Evolutionary conservation across 2,888 invertebrate genomes (phyloP).

Genomic region (Busseola fusca): DNA sequence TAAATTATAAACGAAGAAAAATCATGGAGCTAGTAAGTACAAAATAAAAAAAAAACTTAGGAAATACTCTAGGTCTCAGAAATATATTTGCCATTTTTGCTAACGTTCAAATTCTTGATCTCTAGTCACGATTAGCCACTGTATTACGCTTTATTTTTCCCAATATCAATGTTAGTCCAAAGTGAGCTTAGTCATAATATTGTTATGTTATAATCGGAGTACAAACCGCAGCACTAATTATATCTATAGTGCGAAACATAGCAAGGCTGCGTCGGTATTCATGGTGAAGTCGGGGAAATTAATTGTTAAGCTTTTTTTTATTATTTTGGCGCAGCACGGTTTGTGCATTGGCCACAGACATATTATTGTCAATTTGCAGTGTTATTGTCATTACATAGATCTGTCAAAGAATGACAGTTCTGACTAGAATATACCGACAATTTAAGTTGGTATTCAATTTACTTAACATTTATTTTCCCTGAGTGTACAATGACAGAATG

Average conservation of each 20-base stretch:
- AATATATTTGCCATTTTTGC: not conserved
- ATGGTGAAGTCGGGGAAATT: not conserved
- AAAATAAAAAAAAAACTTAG: not conserved
- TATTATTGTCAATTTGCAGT: no score
- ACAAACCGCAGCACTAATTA: constrained; percentile 51
- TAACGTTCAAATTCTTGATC: constrained; percentile 21
- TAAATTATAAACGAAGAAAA: not conserved
- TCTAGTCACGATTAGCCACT: not conserved
- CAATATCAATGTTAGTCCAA: constrained; percentile 16
- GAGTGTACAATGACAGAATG: not conserved
- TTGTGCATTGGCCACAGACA: no score
- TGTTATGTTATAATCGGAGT: constrained; percentile 38
- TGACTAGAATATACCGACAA: not conserved
- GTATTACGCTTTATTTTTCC: constrained; percentile 15
- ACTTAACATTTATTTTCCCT: not conserved
- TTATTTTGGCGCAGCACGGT: no score
- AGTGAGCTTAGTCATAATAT: constrained; percentile 40
- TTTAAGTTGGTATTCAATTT: not conserved
- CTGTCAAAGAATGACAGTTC: not conserved
- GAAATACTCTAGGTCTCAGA: not conserved
- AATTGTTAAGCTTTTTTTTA: not conserved
- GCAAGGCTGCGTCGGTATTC: constrained; percentile 24
- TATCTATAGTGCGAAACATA: constrained; percentile 42
- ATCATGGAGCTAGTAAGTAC: not conserved
- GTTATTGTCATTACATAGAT: not conserved